phyloP scores from a whole-genome alignment of 2,797 vertebrate species.

The Alouatta caraya region DNA sequence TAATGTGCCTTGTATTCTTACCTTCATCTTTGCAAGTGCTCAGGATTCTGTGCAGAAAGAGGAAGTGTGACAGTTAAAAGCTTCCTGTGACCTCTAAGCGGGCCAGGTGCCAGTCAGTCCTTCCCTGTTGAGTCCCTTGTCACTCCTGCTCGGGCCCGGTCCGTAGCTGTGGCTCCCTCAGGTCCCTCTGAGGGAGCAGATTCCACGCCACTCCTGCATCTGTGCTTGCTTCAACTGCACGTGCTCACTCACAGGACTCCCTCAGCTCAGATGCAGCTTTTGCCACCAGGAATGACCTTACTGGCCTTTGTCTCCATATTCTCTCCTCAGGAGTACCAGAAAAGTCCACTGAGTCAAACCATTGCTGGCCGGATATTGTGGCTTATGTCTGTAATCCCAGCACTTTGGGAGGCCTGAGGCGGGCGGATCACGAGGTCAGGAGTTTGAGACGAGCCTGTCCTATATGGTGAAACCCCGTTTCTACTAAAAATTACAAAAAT shows the following conservation, averaged over 20 bases:
- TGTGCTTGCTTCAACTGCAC: background rate
- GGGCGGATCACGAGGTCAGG: too few relatives aligned
- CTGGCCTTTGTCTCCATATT: background rate
- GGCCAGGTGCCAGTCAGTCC: background rate
- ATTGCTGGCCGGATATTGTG: too few relatives aligned
- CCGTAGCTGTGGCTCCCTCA: background rate
- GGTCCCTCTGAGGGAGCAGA: background rate
- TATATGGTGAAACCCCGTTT: too few relatives aligned
- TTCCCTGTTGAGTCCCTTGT: background rate
- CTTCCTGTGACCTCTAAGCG: accelerated
- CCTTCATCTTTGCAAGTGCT: background rate
- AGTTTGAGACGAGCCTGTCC: too few relatives aligned
- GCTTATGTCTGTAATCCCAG: too few relatives aligned
- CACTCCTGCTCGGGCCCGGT: accelerated
- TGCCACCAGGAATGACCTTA: background rate
- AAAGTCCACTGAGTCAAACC: background rate
- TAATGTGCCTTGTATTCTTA: background rate
- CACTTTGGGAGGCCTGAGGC: too few relatives aligned
- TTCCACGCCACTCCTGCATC: background rate
- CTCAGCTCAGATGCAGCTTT: background rate
- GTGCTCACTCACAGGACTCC: background rate
- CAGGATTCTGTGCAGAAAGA: background rate
- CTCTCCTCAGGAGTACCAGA: background rate
- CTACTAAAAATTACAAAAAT: too few relatives aligned
- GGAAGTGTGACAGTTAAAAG: background rate